Base-by-base conservation (phyloP, 1,140 invertebrate genomes). In the Dinothrombium tinctorium region DNA sequence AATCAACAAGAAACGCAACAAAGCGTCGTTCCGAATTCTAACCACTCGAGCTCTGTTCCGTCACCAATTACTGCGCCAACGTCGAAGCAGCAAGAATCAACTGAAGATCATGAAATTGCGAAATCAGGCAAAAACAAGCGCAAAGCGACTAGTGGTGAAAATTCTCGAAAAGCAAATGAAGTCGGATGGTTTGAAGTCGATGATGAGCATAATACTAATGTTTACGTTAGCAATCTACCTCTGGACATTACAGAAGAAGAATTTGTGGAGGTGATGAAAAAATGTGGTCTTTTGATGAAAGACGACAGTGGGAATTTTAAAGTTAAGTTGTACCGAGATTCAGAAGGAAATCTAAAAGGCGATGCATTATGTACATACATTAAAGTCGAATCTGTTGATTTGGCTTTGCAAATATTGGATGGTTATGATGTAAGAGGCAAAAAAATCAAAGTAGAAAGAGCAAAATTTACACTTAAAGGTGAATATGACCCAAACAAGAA, bases 281-380 rank as follows among this genome's bases (percentile, higher is more conserved):
- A 96, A 61, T 96, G 78, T 67, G 92, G 92, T n/a, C 63, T 96
- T 17, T 69, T 98, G 14, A 80, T 86, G 64, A 70, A 76, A 48
- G 89, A 96, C 60, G 66, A 67, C 24, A 73, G 64, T 4, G 73
- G 74, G 42, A 77, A 83, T 54, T 79, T 79, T 53, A 98, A 92
- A 64, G 63, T 96, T 0, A 99, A 96, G 63, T 55, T 99, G 8
- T 99, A 99, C 57, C 72, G 65, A 49, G 82, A 92, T 53, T 57
- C 69, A 31, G 67, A 81, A 3, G 74, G 74, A 24, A 65, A 74
- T 47, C 63, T 81, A 9, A 98, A 98, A 65, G 92, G 92, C 12
- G 92, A 99, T 64, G 94, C 77, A 14, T 64, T 86, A 6, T 98
- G 90, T 58, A 84, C 83, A 49, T 99, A 96, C 54, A 87, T 98